Evolutionary conservation across 2,888 invertebrate species (phyloP), one percentile per base, ranked within the genome.

Genomic region (Spisula solida): DNA sequence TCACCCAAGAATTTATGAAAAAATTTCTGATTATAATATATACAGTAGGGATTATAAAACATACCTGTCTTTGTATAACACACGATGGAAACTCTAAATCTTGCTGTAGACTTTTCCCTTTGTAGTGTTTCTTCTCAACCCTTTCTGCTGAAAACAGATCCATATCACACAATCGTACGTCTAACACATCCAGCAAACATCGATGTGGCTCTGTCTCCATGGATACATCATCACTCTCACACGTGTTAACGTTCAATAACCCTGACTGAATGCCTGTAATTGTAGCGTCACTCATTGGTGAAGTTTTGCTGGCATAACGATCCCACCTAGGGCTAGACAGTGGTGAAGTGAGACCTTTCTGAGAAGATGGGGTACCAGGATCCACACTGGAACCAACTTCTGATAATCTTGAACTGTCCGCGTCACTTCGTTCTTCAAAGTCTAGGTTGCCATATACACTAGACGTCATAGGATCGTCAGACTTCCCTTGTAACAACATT

Each of bases 101-200:
- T 75, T 92, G 91, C 10, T 89, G 82, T 20, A 89, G 88, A 83
- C 91, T 90, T 31, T 88, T 88, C 20, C 92, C 90, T 56, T 90
- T 91, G 78, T 94, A 94, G 12, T 92, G 86, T 29, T 93, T 91
- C 85, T 94, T 94, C 70, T 93, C 93, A 14, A 94, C 92, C 95
- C 97, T 95, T 85, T 97, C 97, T 55, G 98, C 98, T 80, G 98
- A 97, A 96, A 98, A 98, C 92, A 98, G 97, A 96, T 98, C 98
- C 97, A 98, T 98, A 94, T 98, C 98, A 86, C 97, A 97, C 92
- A 98, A 97, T 87, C 97, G 97, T 51, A 98, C 97, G n/a, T 97
- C 97, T 97, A 98, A 98, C 84, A 98, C 98, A 96, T 98, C 98
- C 92, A 98, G 96, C 90, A 98, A 95, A 96, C 98, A 98, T 34